Conservation (phyloP, 2,797 vertebrate genomes). For the Tokudaia tokunoshimensis region DNA sequence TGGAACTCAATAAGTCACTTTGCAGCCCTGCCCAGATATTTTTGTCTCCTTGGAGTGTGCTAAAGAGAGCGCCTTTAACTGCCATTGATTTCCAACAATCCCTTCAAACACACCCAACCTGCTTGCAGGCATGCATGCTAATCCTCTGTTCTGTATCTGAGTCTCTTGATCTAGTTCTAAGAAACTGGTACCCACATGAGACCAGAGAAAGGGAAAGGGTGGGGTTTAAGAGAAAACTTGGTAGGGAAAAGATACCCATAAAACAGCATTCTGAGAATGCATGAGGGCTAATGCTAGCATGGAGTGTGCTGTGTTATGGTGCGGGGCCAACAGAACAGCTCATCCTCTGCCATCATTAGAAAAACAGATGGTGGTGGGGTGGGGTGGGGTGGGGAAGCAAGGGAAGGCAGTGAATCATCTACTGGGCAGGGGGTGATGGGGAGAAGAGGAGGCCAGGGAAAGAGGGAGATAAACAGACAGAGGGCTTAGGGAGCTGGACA, state of each 20-base stretch:
- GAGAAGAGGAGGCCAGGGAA: slow-evolving; percentile 58
- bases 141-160: slow-evolving; percentile 73
- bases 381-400: slow-evolving; percentile 38
- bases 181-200: slow-evolving; percentile 71
- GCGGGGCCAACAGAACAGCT: slow-evolving; percentile 83
- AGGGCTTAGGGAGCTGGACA: slow-evolving; percentile 70
- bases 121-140: slow-evolving; percentile 21
- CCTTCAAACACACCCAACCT: not conserved
- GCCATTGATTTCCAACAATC: slow-evolving; percentile 62
- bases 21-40: not conserved
- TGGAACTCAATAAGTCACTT: slow-evolving; percentile 76
- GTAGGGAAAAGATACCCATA: slow-evolving; percentile 67
- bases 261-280: slow-evolving; percentile 78
- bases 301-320: not conserved
- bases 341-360: slow-evolving; percentile 85
- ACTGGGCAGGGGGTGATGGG: slow-evolving; percentile 65
- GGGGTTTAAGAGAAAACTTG: slow-evolving; percentile 71
- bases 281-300: slow-evolving; percentile 77
- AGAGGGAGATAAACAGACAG: slow-evolving; percentile 72
- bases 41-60: not conserved
- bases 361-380: slow-evolving; percentile 86
- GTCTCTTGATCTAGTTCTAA: slow-evolving; percentile 79
- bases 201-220: slow-evolving; percentile 53
- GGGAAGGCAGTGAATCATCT: slow-evolving; percentile 76
- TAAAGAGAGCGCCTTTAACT: slow-evolving; percentile 23